phyloP scores from a whole-genome alignment of 2,113 vertebrate species.

The Pomatorhinus ruficollis region DNA sequence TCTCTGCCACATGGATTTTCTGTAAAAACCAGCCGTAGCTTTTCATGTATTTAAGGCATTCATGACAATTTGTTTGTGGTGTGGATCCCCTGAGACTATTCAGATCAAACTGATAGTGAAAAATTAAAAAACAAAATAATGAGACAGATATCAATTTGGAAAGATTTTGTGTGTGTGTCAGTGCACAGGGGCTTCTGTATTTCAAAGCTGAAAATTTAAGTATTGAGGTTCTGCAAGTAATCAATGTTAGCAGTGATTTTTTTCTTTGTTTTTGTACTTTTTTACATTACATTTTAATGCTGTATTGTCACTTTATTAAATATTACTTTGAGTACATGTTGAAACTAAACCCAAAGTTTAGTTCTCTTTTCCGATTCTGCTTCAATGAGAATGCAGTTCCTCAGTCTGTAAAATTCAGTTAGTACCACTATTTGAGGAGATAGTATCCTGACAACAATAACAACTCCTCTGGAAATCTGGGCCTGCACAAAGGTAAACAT shows the following conservation, averaged over 20 bases:
- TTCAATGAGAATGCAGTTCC: not conserved
- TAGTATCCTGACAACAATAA: not conserved
- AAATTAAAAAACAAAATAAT: not conserved
- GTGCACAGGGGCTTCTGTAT: rapidly evolving
- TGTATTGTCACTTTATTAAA: not conserved
- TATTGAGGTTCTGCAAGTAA: not conserved
- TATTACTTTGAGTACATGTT: not conserved
- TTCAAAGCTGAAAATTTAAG: not conserved
- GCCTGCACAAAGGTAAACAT: not conserved
- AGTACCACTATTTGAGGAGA: not conserved
- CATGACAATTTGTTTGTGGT: not conserved
- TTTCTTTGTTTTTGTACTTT: not conserved
- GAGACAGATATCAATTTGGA: not conserved
- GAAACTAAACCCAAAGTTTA: not conserved
- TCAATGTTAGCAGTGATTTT: rapidly evolving
- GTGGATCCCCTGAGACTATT: not conserved
- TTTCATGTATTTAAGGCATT: not conserved
- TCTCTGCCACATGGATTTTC: not conserved
- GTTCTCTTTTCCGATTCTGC: not conserved
- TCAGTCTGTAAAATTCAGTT: not conserved
- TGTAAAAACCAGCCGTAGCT: not conserved
- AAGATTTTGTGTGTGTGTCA: not conserved
- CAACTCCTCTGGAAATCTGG: not conserved
- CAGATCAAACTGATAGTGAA: not conserved
- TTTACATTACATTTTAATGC: not conserved